Conservation (phyloP, 2,113 vertebrate species). For the Cryptomyrus ogoouensis region DNA sequence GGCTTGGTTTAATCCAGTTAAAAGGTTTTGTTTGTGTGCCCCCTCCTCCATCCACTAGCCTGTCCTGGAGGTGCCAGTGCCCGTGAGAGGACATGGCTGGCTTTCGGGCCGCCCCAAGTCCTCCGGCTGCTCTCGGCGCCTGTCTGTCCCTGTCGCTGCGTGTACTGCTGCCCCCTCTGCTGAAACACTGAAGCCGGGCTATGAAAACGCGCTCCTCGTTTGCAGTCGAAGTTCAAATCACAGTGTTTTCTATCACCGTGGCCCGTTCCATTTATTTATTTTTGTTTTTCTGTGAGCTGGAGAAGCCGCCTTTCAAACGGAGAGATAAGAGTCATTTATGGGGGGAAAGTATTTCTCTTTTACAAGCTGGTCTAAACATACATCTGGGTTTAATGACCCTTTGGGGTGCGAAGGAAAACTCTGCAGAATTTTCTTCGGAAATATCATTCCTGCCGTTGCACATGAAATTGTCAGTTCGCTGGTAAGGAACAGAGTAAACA, state of each 20-base stretch:
- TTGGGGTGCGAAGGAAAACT: not conserved
- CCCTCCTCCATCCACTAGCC: not conserved
- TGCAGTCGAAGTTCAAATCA: not conserved
- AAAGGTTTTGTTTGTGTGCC: slow-evolving; percentile 23
- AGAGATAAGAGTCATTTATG: not conserved
- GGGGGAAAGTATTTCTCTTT: not conserved
- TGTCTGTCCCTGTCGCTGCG: not conserved
- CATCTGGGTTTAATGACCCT: slow-evolving; percentile 8
- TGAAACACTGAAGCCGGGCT: not conserved
- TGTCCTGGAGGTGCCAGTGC: not conserved
- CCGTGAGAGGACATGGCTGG: not conserved
- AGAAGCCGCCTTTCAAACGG: not conserved
- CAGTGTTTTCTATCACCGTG: not conserved
- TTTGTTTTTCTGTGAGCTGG: not conserved
- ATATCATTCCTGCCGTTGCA: not conserved
- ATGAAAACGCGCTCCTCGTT: not conserved
- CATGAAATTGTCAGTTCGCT: not conserved
- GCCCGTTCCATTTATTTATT: not conserved
- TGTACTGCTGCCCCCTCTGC: not conserved
- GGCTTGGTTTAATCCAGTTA: slow-evolving; percentile 26
- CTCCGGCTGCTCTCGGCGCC: not conserved
- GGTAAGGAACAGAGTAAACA: not conserved
- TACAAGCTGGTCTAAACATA: not conserved
- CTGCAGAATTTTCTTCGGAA: not conserved
- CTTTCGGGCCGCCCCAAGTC: not conserved